Conservation (phyloP, 1,140 invertebrate species). For the Bilobella aurantiaca region DNA sequence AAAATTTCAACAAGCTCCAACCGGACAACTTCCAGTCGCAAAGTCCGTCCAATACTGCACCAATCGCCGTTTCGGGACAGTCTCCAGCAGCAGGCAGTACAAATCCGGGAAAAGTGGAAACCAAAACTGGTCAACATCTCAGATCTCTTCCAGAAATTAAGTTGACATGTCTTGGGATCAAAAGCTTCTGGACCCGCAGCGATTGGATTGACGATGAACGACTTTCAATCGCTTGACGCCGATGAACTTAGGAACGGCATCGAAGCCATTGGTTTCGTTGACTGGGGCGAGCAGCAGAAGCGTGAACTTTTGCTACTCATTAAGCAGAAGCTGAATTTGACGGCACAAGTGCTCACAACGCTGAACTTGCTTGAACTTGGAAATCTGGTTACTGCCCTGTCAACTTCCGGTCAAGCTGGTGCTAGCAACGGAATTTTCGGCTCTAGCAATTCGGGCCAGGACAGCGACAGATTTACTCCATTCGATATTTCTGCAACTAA, state of each 20-base stretch:
- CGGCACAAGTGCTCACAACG: constrained; percentile 10
- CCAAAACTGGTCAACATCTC: neutral
- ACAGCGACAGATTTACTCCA: neutral
- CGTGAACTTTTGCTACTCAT: constrained; percentile 15
- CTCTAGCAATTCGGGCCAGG: neutral
- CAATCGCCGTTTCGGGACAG: too few species aligned
- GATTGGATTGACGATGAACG: constrained; percentile 19
- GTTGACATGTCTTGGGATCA: constrained; percentile 32
- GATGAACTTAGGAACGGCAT: constrained; percentile 26
- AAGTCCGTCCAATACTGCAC: too few species aligned
- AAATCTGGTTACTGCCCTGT: constrained; percentile 22
- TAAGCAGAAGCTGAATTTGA: constrained; percentile 20
- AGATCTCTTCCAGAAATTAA: neutral
- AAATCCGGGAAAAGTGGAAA: neutral
- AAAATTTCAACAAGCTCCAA: too few species aligned
- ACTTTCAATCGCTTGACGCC: constrained; percentile 12
- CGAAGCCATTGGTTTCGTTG: constrained; percentile 25
- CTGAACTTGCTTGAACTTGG: constrained; percentile 27
- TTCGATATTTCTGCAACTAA: constrained; percentile 16
- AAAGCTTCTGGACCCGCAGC: constrained; percentile 30
- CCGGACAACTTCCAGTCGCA: too few species aligned
- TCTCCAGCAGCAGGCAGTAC: neutral
- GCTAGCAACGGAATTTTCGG: neutral
- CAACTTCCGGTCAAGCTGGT: neutral
- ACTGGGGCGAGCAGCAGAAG: constrained; percentile 27